These are phyloP conservation scores for Chrysolina haemoptera DNA, from an alignment of 2,888 invertebrate species.

Conservation along the genomic window DNA sequence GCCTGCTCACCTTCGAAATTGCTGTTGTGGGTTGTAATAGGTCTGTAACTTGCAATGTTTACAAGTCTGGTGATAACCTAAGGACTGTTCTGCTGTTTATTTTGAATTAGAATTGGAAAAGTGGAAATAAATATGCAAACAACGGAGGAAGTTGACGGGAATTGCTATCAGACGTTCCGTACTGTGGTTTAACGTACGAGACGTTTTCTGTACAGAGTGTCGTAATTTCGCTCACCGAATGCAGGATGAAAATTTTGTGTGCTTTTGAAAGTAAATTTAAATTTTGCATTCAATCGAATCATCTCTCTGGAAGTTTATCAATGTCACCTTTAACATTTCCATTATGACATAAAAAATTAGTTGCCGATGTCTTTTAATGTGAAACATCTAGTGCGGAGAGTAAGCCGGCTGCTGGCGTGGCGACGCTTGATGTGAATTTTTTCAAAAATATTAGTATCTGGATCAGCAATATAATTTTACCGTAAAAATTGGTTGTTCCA, in stretches of 20 bases:
- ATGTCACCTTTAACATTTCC: no score
- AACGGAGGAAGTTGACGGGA: constrained; percentile 7
- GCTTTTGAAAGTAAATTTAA: neutral
- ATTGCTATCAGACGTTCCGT: constrained; percentile 10
- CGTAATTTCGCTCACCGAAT: neutral
- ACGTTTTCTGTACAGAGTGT: neutral
- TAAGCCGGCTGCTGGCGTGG: no score
- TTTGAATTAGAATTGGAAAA: constrained; percentile 19
- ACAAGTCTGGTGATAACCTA: constrained; percentile 15
- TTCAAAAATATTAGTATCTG: no score
- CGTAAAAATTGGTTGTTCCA: no score
- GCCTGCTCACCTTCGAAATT: constrained; percentile 21
- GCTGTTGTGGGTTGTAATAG: constrained; percentile 14
- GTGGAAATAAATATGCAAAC: constrained; percentile 11
- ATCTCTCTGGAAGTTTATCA: no score
- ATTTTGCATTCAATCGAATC: no score
- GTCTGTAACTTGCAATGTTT: constrained; percentile 21
- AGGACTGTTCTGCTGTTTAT: constrained; percentile 12
- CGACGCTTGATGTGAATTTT: no score
- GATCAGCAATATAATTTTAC: no score
- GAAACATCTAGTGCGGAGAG: no score
- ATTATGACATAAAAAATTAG: no score
- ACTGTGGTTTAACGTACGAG: neutral
- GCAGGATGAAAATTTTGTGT: neutral
- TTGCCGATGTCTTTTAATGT: no score